Conservation (phyloP, 2,797 vertebrate species). For the Setipinna tenuifilis region DNA sequence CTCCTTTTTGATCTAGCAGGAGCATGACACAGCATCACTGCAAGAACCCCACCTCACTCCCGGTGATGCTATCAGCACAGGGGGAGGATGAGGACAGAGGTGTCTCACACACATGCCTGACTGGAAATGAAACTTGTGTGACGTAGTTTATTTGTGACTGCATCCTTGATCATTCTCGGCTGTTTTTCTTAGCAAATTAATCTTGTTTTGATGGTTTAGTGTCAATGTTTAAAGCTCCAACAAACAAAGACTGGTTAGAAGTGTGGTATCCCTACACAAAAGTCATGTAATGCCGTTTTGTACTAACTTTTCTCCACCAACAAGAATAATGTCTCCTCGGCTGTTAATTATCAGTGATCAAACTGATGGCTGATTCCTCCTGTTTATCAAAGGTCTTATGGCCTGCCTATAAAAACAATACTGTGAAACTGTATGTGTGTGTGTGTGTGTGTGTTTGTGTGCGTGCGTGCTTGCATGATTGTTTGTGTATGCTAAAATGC, state of each 20-base stretch:
- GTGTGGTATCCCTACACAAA: not conserved
- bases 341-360: not conserved
- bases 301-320: not conserved
- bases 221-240: not conserved
- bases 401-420: not conserved
- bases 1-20: constrained; percentile 36
- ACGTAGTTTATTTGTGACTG: not conserved
- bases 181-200: not conserved
- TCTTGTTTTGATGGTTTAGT: not conserved
- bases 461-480: not conserved
- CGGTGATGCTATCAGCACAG: constrained; percentile 27
- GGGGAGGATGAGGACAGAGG: constrained; percentile 40
- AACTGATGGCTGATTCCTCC: not conserved
- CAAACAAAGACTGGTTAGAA: not conserved
- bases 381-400: not conserved
- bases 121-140: constrained; percentile 30
- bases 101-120: constrained; percentile 42
- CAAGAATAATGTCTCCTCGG: not conserved
- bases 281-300: not conserved
- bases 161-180: not conserved
- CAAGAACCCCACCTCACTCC: constrained; percentile 48
- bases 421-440: not conserved
- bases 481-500: not conserved
- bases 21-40: constrained; percentile 61
- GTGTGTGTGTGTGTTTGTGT: not conserved